Percentiles rank a stretch among this genome's conserved stretches.
phyloP scores from a whole-genome alignment of 2,797 vertebrate genomes.

The Falco peregrinus region DNA sequence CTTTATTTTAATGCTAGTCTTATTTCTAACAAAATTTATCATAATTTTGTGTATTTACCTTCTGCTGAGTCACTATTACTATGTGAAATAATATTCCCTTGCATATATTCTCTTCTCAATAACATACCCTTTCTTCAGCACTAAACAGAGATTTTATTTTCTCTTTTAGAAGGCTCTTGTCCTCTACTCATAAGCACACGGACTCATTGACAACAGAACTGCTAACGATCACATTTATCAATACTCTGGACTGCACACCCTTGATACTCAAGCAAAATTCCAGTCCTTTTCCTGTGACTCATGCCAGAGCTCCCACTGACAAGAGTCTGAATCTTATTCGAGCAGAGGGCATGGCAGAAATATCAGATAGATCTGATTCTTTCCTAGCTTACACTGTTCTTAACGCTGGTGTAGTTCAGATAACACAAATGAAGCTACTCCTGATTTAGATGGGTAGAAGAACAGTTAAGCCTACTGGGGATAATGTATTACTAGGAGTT shows the following conservation, averaged over 20 bases:
- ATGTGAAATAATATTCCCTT: not conserved
- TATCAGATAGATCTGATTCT: not conserved
- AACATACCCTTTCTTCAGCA: not conserved
- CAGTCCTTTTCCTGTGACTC: not conserved
- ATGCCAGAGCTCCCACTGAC: not conserved
- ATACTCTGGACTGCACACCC: not conserved
- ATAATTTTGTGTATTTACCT: not conserved
- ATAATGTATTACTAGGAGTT: not conserved
- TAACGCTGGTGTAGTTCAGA: not conserved
- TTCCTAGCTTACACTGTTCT: not conserved
- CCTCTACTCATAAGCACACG: not conserved
- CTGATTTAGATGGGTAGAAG: not conserved
- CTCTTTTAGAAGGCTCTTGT: not conserved
- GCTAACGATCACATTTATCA: not conserved
- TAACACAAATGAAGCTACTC: not conserved
- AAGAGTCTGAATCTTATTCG: not conserved
- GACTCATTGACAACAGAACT: not conserved
- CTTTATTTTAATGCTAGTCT: constrained; percentile 4
- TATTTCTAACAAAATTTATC: not conserved
- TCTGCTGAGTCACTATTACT: not conserved
- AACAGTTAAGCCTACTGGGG: not conserved
- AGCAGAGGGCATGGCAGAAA: not conserved
- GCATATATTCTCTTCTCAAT: too few relatives aligned
- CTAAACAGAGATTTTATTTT: not conserved
- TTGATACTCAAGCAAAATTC: not conserved